Evolutionary conservation across 2,113 vertebrate species (phyloP).

Genomic region (Pachycephala philippinensis): DNA sequence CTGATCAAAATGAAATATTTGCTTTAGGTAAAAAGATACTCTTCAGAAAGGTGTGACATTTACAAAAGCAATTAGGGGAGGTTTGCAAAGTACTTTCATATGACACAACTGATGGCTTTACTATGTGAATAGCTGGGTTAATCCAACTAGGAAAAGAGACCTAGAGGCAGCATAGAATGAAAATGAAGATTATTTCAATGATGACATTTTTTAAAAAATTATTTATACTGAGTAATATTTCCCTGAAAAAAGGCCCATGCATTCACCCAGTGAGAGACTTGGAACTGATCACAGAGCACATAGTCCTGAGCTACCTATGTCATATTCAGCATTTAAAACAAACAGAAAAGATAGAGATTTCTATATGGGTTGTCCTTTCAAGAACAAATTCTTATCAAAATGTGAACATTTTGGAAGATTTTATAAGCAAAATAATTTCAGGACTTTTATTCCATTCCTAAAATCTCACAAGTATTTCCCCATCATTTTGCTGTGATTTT

Average conservation of each 20-base stretch:
- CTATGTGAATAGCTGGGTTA: not conserved
- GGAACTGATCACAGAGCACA: not conserved
- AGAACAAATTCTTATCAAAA: not conserved
- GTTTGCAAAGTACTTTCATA: not conserved
- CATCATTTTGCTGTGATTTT: not conserved
- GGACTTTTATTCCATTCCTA: not conserved
- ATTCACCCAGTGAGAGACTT: not conserved
- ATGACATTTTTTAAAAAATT: not conserved
- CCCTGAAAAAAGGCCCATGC: not conserved
- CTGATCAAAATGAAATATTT: constrained; percentile 6
- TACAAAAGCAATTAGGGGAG: not conserved
- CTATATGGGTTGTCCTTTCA: not conserved
- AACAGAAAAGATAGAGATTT: not conserved
- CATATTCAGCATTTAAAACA: not conserved
- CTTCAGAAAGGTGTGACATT: not conserved
- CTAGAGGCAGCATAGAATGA: not conserved
- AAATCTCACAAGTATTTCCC: not conserved
- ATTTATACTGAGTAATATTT: not conserved
- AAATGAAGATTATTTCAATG: not conserved
- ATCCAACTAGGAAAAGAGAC: not conserved
- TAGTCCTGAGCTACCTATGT: not conserved
- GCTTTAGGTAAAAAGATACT: not conserved
- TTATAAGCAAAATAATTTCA: not conserved
- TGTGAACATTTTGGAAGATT: not conserved
- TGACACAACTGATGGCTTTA: not conserved